phyloP scores from a whole-genome alignment of 2,113 vertebrate genomes.

The Pachycephala philippinensis region DNA sequence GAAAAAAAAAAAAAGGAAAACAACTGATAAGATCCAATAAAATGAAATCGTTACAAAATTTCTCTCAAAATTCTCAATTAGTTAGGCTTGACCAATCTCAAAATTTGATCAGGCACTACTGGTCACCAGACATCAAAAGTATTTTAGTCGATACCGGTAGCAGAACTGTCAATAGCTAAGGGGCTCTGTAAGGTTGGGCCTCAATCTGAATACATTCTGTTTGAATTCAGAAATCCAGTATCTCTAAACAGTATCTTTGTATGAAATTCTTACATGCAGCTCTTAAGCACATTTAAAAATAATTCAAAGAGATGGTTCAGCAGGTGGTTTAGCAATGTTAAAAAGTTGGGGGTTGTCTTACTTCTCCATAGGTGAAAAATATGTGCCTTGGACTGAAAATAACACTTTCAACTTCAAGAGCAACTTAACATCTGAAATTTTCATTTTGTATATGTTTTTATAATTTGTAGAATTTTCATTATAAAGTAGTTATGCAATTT shows the following conservation, averaged over 20 bases:
- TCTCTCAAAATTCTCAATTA: background rate
- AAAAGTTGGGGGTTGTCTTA: background rate
- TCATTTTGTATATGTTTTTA: background rate
- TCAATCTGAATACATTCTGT: background rate
- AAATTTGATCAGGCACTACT: background rate
- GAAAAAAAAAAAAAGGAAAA: background rate
- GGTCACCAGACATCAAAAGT: background rate
- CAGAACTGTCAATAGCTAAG: background rate
- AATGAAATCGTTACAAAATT: background rate
- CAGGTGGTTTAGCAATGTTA: background rate
- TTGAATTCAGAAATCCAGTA: background rate
- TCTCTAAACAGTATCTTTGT: background rate
- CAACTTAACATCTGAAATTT: background rate
- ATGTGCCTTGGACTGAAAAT: background rate
- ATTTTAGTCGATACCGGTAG: background rate
- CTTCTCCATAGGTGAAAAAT: background rate
- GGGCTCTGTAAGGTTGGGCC: background rate
- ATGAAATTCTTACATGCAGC: background rate
- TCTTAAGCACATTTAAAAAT: background rate
- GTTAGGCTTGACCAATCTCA: background rate
- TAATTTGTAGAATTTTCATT: background rate
- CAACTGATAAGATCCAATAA: background rate
- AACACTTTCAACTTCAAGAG: background rate
- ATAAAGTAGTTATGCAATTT: background rate
- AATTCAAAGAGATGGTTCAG: background rate